Evolutionary conservation across 2,113 vertebrate species (phyloP).

Genomic region (Charina bottae): DNA sequence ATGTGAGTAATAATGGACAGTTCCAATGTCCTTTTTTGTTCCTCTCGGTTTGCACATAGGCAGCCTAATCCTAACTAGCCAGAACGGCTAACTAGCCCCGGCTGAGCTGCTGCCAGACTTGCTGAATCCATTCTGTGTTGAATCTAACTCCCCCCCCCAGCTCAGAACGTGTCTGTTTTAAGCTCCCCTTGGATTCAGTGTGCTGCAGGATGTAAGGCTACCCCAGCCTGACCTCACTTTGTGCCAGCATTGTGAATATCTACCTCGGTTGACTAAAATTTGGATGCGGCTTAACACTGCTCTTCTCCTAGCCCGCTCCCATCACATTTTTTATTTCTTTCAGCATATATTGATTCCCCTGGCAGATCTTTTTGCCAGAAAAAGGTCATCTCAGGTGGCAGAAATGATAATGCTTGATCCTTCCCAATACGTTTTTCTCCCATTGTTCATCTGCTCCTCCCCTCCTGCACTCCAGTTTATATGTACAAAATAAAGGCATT

Average conservation of each 20-base stretch:
- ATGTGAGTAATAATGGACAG: constrained; percentile 62
- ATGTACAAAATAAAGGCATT: not conserved
- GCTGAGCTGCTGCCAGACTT: not conserved
- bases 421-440: not conserved
- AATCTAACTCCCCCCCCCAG: not conserved
- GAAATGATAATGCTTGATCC: not conserved
- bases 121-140: not conserved
- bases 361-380: not conserved
- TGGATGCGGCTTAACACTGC: not conserved
- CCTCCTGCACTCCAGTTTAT: not conserved
- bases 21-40: not conserved
- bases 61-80: not conserved
- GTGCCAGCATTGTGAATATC: not conserved
- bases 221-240: not conserved
- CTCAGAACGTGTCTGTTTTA: not conserved
- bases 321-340: not conserved
- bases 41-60: no score
- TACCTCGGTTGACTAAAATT: not conserved
- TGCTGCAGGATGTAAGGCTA: not conserved
- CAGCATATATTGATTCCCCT: not conserved
- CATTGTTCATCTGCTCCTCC: no score
- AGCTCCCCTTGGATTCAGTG: not conserved
- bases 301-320: not conserved
- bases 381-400: not conserved
- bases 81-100: not conserved